Conservation (phyloP, 2,113 vertebrate species). For the Cryptotis parvus region DNA sequence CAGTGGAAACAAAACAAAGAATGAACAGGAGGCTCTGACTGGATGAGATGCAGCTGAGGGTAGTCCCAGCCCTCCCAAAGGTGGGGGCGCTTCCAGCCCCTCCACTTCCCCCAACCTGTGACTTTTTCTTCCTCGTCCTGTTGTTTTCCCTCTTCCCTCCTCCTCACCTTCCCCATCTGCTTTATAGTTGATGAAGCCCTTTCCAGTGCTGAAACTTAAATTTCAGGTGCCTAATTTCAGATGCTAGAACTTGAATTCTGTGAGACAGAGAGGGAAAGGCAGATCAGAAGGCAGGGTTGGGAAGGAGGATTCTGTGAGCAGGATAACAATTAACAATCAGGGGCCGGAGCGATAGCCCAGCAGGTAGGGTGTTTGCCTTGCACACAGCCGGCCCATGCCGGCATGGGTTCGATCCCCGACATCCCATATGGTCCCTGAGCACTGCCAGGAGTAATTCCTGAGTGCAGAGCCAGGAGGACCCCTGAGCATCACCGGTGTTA, state of each 20-base stretch:
- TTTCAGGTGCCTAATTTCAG: neutral
- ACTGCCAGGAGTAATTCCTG: too few species aligned
- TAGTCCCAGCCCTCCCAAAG: neutral
- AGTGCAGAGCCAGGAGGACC: too few species aligned
- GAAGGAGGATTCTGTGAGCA: neutral
- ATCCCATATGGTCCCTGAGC: too few species aligned
- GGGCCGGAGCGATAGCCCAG: too few species aligned
- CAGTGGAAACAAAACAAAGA: slow-evolving; percentile 8
- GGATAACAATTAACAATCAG: too few species aligned
- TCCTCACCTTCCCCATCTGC: slow-evolving; percentile 17
- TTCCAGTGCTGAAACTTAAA: neutral
- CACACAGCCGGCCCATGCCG: too few species aligned
- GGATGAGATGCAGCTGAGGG: neutral
- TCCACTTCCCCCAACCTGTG: neutral
- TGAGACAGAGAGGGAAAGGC: neutral
- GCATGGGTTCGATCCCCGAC: too few species aligned
- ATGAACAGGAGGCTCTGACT: slow-evolving; percentile 10
- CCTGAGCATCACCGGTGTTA: too few species aligned
- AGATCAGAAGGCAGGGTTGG: slow-evolving; percentile 17
- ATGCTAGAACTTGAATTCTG: neutral
- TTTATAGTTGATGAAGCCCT: neutral
- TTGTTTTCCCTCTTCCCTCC: neutral
- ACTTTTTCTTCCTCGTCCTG: neutral
- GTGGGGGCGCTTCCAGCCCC: neutral
- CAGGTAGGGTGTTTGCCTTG: too few species aligned